Conservation (phyloP, 2,113 vertebrate species). For the Chloebia gouldiae region DNA sequence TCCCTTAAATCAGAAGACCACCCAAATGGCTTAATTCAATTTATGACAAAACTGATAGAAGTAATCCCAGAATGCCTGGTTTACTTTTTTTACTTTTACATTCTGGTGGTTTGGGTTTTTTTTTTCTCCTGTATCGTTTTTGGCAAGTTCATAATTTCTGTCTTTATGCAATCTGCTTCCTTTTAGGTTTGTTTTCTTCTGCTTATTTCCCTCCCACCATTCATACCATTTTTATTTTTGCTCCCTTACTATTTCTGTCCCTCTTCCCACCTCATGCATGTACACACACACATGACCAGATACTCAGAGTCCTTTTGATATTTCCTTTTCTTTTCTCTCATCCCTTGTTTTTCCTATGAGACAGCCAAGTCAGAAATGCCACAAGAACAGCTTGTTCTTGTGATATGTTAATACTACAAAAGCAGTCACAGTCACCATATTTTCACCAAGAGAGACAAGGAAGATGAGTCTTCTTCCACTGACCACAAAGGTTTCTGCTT, state of each 20-base stretch:
- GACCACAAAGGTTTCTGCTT: neutral
- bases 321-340: neutral
- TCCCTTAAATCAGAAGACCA: neutral
- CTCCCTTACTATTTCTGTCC: neutral
- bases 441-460: neutral
- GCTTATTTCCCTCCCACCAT: neutral
- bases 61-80: neutral
- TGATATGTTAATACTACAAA: neutral
- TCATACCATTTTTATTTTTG: neutral
- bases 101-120: neutral
- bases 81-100: neutral
- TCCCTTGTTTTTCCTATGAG: neutral
- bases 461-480: neutral
- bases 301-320: neutral
- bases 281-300: neutral
- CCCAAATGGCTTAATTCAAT: neutral
- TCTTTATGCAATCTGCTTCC: neutral
- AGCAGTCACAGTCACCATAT: neutral
- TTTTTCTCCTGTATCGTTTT: neutral
- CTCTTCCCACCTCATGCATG: neutral
- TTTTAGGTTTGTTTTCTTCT: neutral
- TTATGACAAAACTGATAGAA: neutral
- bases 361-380: slow-evolving; percentile 7
- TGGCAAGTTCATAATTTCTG: neutral
- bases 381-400: neutral